A percentile compares a stretch with the other conserved stretches of the same genome.
Evolutionary conservation across 2,888 invertebrate genomes (phyloP).

Genomic region (Elysia crispata): DNA sequence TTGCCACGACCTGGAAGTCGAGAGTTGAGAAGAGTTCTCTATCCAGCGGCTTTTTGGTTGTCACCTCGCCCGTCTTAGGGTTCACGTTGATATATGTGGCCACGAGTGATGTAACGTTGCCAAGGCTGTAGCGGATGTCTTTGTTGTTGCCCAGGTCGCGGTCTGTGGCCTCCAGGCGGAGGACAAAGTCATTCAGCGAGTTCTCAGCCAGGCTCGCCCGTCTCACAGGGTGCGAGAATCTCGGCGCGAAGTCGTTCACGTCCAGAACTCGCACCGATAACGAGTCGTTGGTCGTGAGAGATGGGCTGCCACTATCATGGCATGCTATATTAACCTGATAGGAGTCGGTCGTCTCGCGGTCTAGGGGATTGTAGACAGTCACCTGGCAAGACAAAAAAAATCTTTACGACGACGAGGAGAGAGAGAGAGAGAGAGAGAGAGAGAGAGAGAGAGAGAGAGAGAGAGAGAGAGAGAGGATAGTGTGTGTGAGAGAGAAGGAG

Average conservation of each 20-base stretch:
- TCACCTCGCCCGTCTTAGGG: constrained; percentile 57
- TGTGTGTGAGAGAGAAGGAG: too few species aligned
- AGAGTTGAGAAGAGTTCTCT: constrained; percentile 59
- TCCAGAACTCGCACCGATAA: constrained; percentile 68
- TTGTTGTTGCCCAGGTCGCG: constrained; percentile 65
- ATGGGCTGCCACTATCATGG: constrained; percentile 67
- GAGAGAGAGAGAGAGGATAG: too few species aligned
- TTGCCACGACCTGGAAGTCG: constrained; percentile 62
- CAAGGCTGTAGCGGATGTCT: constrained; percentile 60
- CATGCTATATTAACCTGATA: constrained; percentile 66
- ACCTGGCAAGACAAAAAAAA: too few species aligned
- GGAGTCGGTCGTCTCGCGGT: constrained; percentile 63
- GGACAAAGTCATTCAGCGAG: constrained; percentile 59
- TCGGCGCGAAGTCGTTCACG: constrained; percentile 72
- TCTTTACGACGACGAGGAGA: too few species aligned
- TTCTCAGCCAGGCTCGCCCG: constrained; percentile 66
- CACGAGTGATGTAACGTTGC: constrained; percentile 49
- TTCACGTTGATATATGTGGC: constrained; percentile 49
- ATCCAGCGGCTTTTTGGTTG: constrained; percentile 61
- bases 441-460: too few species aligned
- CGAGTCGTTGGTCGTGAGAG: constrained; percentile 57
- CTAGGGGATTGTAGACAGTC: constrained; percentile 55
- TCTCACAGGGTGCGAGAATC: constrained; percentile 61
- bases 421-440: too few species aligned
- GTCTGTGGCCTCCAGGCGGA: constrained; percentile 69